phyloP scores from a whole-genome alignment of 1,140 invertebrate genomes.

The Listronotus oregonensis region DNA sequence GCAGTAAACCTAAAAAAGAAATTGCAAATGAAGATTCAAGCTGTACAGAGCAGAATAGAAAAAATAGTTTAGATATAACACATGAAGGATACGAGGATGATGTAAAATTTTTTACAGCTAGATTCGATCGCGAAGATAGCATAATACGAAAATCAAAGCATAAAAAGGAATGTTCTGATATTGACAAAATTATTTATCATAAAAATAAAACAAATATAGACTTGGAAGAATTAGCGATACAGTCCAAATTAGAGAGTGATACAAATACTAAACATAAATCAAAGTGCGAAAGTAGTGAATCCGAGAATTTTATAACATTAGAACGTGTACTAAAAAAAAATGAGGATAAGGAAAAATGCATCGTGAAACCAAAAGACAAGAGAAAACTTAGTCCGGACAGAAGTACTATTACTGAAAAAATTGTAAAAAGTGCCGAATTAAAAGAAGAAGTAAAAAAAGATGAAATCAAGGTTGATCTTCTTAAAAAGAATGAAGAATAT shows the following conservation, averaged over 20 bases:
- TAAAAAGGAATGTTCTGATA: constrained; percentile 4
- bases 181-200: not conserved
- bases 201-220: constrained; percentile 1
- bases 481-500: constrained; percentile 34
- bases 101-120: constrained; percentile 23
- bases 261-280: not conserved
- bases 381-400: no score
- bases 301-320: no score
- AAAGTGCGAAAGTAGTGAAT: not conserved
- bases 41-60: not conserved
- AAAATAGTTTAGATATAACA: constrained; percentile 4
- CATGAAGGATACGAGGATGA: constrained; percentile 28
- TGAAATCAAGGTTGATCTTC: constrained; percentile 28
- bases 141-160: constrained; percentile 21
- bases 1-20: constrained; percentile 2
- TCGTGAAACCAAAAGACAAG: constrained; percentile 57
- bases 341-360: not conserved
- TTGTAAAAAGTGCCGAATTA: constrained; percentile 53
- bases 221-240: constrained; percentile 11
- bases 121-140: constrained; percentile 16
- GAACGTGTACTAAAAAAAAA: no score
- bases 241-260: not conserved
- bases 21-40: not conserved
- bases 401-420: no score
- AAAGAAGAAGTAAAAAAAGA: constrained; percentile 51